Percentiles rank a stretch among this genome's conserved stretches.
phyloP scores from a whole-genome alignment of 2,797 vertebrate species.

The Molossus molossus region DNA sequence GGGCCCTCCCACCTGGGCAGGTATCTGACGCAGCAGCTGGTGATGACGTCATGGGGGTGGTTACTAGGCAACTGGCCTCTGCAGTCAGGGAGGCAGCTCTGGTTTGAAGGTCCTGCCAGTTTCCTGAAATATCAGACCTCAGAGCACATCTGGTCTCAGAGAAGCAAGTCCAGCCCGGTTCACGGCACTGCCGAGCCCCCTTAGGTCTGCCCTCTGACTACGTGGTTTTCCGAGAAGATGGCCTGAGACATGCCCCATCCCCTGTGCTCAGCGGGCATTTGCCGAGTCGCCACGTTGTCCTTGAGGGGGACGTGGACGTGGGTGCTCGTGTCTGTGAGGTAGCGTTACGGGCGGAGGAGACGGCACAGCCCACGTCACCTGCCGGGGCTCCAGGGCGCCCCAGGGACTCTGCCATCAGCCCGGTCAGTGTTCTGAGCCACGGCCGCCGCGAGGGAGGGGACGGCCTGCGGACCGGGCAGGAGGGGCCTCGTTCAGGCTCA shows the following conservation, averaged over 20 bases:
- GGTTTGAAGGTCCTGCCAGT: neutral
- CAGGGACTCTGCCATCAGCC: too few species aligned
- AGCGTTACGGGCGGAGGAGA: too few species aligned
- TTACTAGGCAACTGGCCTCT: constrained; percentile 59
- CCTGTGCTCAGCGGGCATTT: too few species aligned
- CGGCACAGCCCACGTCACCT: too few species aligned
- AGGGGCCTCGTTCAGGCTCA: too few species aligned
- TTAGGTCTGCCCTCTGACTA: rapidly evolving
- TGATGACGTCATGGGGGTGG: neutral
- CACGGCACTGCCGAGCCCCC: neutral
- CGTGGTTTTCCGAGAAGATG: neutral
- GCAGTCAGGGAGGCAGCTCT: neutral
- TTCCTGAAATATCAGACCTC: neutral
- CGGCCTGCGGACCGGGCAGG: too few species aligned
- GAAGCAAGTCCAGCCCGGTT: too few species aligned
- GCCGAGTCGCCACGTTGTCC: neutral
- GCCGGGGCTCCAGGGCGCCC: too few species aligned
- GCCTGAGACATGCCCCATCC: neutral
- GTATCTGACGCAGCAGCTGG: neutral
- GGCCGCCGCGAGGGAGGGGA: too few species aligned
- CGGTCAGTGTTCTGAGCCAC: too few species aligned
- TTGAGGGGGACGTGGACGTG: neutral
- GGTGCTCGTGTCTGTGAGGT: too few species aligned
- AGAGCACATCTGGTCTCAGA: neutral
- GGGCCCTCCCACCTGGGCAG: neutral